Percentiles rank a stretch among this genome's conserved stretches.
These are phyloP conservation scores for Aix galericulata DNA, from an alignment of 2,113 vertebrate genomes.

Conservation along the genomic window DNA sequence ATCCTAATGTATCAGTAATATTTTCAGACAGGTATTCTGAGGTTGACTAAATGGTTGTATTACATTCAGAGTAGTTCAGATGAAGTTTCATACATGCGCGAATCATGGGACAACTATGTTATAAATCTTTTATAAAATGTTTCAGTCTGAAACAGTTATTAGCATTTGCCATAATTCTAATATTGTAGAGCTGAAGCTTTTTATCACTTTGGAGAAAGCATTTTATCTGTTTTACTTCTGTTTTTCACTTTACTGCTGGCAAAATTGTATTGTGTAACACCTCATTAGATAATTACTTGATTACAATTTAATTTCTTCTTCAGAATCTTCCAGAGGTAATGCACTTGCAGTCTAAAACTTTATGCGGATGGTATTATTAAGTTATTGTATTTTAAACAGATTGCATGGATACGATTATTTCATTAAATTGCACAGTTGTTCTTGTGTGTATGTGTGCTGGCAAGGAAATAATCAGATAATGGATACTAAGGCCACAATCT, in stretches of 20 bases:
- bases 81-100: background rate
- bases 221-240: background rate
- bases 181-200: background rate
- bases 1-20: background rate
- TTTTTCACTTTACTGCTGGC: background rate
- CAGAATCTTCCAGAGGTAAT: slow-evolving; percentile 26
- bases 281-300: slow-evolving; percentile 59
- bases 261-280: slow-evolving; percentile 24
- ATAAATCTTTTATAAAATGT: background rate
- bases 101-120: rapidly evolving
- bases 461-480: slow-evolving; percentile 53
- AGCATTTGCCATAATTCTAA: background rate
- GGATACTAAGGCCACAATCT: background rate
- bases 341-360: background rate
- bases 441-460: slow-evolving; percentile 23
- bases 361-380: background rate
- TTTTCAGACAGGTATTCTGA: background rate
- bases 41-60: background rate
- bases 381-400: slow-evolving; percentile 50
- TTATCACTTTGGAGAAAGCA: background rate
- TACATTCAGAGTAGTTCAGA: background rate
- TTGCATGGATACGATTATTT: slow-evolving; percentile 50
- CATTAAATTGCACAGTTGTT: slow-evolving; percentile 36
- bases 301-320: slow-evolving; percentile 44
- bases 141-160: background rate